Evolutionary conservation across 2,888 invertebrate species (phyloP).

Genomic region (Sepioteuthis lessoniana): DNA sequence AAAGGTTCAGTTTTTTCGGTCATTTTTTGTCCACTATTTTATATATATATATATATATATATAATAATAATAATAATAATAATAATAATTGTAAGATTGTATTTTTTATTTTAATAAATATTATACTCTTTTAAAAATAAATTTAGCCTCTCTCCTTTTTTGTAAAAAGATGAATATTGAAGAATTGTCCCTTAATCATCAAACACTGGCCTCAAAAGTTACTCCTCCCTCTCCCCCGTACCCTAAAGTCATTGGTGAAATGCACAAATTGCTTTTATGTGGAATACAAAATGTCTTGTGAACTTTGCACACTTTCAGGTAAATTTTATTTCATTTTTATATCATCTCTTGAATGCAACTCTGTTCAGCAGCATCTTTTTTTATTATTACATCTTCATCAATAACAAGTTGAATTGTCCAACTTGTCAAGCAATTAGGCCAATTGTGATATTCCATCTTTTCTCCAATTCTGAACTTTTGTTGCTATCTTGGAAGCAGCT

Average conservation of each 20-base stretch:
- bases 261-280: neutral
- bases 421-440: neutral
- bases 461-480: neutral
- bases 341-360: neutral
- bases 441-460: neutral
- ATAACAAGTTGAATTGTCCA: neutral
- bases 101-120: neutral
- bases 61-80: no score
- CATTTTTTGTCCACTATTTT: no score
- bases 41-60: no score
- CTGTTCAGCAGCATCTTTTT: neutral
- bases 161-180: neutral
- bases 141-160: neutral
- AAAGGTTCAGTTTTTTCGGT: no score
- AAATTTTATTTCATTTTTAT: neutral
- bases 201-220: neutral
- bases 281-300: neutral
- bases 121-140: neutral
- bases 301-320: neutral
- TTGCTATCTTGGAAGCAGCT: neutral
- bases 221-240: neutral
- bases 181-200: neutral
- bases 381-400: neutral
- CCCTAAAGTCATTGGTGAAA: neutral
- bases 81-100: neutral